Evolutionary conservation across 2,113 vertebrate genomes (phyloP).

Genomic region (Cyprinus carpio): DNA sequence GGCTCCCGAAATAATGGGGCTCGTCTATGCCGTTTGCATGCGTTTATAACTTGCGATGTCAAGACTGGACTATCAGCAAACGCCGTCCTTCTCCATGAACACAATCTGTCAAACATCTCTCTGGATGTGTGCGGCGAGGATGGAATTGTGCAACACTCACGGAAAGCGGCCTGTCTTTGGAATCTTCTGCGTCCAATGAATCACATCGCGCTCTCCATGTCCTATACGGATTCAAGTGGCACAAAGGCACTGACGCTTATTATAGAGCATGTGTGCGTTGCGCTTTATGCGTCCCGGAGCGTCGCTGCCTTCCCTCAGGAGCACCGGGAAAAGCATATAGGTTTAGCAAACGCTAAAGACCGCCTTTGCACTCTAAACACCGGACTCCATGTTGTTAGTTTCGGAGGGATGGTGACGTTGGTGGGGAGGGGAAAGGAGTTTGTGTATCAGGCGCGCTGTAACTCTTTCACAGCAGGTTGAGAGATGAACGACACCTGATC

Average conservation of each 20-base stretch:
- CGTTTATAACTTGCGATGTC: not conserved
- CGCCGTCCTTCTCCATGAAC: not conserved
- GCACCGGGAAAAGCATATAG: conserved; percentile 31
- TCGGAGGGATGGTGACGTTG: conserved; percentile 77
- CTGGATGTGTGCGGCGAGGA: conserved; percentile 46
- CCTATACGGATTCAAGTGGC: conserved; percentile 54
- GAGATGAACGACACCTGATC: not conserved
- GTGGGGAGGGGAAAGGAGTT: conserved; percentile 64
- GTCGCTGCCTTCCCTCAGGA: conserved; percentile 46
- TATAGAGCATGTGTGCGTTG: conserved; percentile 53
- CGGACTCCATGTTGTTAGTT: conserved; percentile 79
- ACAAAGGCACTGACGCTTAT: conserved; percentile 39
- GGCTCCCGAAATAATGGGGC: not conserved
- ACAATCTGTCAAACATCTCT: conserved; percentile 17
- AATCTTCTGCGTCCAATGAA: conserved; percentile 23
- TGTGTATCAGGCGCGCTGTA: conserved; percentile 44
- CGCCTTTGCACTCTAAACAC: conserved; percentile 66
- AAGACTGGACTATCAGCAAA: not conserved
- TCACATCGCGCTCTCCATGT: conserved; percentile 65
- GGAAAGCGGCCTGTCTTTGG: conserved; percentile 68
- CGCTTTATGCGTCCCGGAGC: conserved; percentile 5
- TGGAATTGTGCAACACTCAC: conserved; percentile 69
- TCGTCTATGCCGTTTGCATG: not conserved
- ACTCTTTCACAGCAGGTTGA: conserved; percentile 44
- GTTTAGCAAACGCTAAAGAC: conserved; percentile 59